Conservation (phyloP, 2,113 vertebrate genomes). For the Neoarius graeffei region DNA sequence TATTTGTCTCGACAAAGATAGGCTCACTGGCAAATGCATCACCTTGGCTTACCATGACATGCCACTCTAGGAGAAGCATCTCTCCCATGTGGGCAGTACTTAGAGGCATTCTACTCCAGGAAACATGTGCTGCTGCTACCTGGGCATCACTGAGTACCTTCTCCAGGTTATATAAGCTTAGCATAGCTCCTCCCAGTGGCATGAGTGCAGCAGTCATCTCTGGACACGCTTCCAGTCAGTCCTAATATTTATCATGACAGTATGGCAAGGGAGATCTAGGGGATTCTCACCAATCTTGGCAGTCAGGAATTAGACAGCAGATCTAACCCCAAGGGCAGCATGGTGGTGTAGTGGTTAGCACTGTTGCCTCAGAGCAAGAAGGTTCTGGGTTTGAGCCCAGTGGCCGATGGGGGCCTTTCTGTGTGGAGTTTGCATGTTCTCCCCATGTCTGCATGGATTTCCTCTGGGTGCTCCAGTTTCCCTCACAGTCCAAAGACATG, state of each 20-base stretch:
- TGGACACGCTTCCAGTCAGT: not conserved
- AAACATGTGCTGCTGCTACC: not conserved
- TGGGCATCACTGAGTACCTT: too few species aligned
- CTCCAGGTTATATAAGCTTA: not conserved
- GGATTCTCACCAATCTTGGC: not conserved
- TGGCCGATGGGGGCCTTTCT: too few species aligned
- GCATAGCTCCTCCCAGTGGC: not conserved
- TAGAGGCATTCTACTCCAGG: not conserved
- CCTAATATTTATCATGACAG: not conserved
- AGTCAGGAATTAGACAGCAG: not conserved
- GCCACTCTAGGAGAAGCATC: not conserved
- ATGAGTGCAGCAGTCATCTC: not conserved
- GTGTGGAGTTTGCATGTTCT: too few species aligned
- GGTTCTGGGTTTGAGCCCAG: too few species aligned
- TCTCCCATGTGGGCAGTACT: not conserved
- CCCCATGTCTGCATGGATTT: too few species aligned
- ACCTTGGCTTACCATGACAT: too few species aligned
- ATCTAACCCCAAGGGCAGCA: not conserved
- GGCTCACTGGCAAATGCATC: not conserved
- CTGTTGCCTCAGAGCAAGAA: too few species aligned
- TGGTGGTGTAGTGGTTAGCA: too few species aligned
- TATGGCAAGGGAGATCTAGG: not conserved
- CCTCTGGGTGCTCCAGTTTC: too few species aligned
- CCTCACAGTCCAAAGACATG: too few species aligned
- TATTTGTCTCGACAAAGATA: not conserved